These are phyloP conservation scores for Drosophila pandora DNA, from an alignment of 1,140 invertebrate genomes.

Conservation along the genomic window DNA sequence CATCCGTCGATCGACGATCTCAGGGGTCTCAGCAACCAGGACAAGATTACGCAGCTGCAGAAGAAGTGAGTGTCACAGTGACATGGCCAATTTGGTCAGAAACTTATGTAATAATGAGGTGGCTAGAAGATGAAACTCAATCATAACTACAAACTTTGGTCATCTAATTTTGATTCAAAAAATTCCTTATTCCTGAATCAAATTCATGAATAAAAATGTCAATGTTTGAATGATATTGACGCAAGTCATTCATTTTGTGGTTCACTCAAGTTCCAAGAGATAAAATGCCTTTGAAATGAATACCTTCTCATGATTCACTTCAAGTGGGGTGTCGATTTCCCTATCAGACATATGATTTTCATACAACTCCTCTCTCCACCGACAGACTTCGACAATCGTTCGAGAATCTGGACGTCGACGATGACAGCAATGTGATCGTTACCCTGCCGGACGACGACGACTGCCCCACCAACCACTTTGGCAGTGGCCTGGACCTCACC, in stretches of 20 bases:
- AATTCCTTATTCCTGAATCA: neutral
- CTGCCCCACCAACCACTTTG: constrained; percentile 73
- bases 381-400: constrained; percentile 86
- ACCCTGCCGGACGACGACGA: constrained; percentile 92
- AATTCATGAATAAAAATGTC: neutral
- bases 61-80: constrained; percentile 82
- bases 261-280: neutral
- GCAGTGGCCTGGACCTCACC: constrained; percentile 61
- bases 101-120: too few species aligned
- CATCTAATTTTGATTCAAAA: too few species aligned
- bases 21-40: constrained; percentile 84
- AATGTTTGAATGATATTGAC: neutral
- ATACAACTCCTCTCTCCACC: too few species aligned
- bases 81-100: neutral
- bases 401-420: constrained; percentile 86
- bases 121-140: too few species aligned
- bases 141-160: too few species aligned
- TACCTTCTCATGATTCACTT: neutral
- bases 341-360: neutral
- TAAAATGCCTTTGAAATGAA: neutral
- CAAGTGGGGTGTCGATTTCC: neutral
- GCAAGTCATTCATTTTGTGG: neutral
- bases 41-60: constrained; percentile 84
- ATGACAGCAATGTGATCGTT: constrained; percentile 87
- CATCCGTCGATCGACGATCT: constrained; percentile 81